Evolutionary conservation across 2,888 invertebrate species (phyloP).

Genomic region (Troides helena): DNA sequence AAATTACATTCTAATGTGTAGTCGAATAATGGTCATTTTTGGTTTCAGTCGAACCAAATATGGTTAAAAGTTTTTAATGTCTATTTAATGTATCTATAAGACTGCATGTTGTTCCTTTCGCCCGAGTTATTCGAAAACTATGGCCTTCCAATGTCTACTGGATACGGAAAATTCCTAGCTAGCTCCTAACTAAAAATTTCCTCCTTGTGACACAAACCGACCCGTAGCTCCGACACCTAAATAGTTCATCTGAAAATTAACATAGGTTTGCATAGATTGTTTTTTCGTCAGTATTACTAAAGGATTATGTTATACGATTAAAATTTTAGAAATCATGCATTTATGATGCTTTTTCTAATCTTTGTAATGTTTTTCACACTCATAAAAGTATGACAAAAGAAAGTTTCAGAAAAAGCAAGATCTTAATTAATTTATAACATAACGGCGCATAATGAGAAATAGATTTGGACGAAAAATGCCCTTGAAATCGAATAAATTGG

Average conservation of each 20-base stretch:
- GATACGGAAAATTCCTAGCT: constrained; percentile 28
- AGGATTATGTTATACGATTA: constrained; percentile 21
- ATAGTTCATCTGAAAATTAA: constrained; percentile 61
- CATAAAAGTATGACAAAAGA: constrained; percentile 8
- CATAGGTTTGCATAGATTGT: constrained; percentile 48
- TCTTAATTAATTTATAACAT: not conserved
- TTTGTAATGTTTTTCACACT: constrained; percentile 19
- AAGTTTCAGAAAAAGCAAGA: constrained; percentile 25
- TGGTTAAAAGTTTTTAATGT: constrained; percentile 1
- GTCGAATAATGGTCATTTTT: constrained; percentile 8
- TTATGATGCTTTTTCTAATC: constrained; percentile 24
- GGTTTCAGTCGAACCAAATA: constrained; percentile 1
- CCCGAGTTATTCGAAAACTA: constrained; percentile 23
- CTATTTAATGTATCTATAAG: constrained; percentile 9
- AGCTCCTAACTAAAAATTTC: constrained; percentile 27
- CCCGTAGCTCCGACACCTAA: constrained; percentile 41
- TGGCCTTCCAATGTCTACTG: constrained; percentile 27
- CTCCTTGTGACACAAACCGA: constrained; percentile 34
- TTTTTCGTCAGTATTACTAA: constrained; percentile 10
- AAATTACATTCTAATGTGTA: constrained; percentile 22
- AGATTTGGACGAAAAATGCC: constrained; percentile 8
- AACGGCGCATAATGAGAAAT: constrained; percentile 5
- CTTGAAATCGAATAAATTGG: not conserved
- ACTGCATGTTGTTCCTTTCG: constrained; percentile 25
- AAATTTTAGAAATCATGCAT: constrained; percentile 25